Percentiles rank a stretch among this genome's conserved stretches.
Evolutionary conservation across 2,797 vertebrate species (phyloP).

Genomic region (Morus bassanus): DNA sequence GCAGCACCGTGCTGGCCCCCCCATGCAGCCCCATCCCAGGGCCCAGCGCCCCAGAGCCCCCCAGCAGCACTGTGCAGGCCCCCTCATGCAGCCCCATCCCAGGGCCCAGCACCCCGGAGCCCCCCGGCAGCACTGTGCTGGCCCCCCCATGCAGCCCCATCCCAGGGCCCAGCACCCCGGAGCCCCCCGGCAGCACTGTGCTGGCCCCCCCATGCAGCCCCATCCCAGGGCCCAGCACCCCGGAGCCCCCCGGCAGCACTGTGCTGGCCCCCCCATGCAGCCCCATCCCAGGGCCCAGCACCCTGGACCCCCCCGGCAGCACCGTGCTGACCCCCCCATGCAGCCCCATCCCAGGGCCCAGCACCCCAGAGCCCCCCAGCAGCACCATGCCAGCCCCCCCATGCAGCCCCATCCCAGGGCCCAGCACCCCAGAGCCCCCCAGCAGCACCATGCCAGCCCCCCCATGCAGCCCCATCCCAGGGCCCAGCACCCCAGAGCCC

Average conservation of each 20-base stretch:
- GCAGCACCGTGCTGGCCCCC: background rate
- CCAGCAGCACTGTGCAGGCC: no score
- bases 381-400: background rate
- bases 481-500: background rate
- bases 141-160: no score
- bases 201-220: background rate
- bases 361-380: accelerated
- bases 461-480: background rate
- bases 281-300: accelerated
- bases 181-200: background rate
- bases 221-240: accelerated
- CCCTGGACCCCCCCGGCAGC: background rate
- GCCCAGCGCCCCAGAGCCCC: no score
- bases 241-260: background rate
- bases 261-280: background rate
- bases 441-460: background rate
- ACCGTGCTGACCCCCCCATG: no score
- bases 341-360: accelerated
- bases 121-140: background rate
- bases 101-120: background rate
- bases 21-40: background rate
- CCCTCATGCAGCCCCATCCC: background rate
- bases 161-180: background rate
- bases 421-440: background rate
- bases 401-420: accelerated